Percentiles rank a stretch among this genome's conserved stretches.
These are phyloP conservation scores for Microcaecilia unicolor DNA, from an alignment of 2,797 vertebrate species.

Conservation along the genomic window DNA sequence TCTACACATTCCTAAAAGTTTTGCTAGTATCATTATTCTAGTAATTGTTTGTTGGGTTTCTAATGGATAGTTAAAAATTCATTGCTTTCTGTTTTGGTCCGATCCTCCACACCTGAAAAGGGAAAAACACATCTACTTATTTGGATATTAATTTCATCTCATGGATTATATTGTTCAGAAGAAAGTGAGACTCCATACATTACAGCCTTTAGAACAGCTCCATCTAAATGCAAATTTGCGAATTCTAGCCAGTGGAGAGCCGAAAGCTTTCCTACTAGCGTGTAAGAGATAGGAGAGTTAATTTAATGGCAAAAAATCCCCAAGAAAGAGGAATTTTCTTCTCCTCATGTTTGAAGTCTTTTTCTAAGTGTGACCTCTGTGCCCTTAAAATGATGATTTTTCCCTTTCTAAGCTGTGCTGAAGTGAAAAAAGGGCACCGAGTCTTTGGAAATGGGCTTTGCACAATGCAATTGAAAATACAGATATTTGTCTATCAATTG, in stretches of 20 bases:
- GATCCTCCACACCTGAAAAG: too few species aligned
- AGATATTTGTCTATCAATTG: constrained; percentile 15
- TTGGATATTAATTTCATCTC: constrained; percentile 51
- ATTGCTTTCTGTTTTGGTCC: too few species aligned
- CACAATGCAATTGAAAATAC: constrained; percentile 20
- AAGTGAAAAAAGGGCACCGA: constrained; percentile 33
- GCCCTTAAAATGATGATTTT: constrained; percentile 48
- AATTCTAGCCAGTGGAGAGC: constrained; percentile 41
- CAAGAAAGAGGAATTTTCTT: constrained; percentile 39
- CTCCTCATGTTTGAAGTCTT: constrained; percentile 36
- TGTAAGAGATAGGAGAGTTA: constrained; percentile 53
- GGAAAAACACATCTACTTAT: constrained; percentile 42
- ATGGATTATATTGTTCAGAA: constrained; percentile 47
- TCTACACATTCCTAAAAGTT: too few species aligned
- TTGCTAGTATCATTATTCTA: too few species aligned
- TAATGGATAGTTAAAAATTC: too few species aligned
- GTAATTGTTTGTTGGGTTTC: too few species aligned
- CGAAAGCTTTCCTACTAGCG: constrained; percentile 53
- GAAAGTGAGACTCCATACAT: constrained; percentile 19
- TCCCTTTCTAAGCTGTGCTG: constrained; percentile 41
- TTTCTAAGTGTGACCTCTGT: constrained; percentile 47
- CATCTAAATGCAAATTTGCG: constrained; percentile 65
- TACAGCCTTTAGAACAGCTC: constrained; percentile 47
- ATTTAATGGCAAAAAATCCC: constrained; percentile 56
- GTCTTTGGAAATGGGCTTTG: constrained; percentile 30